Conservation (phyloP, 2,888 invertebrate species). For the Syrphus vitripennis region DNA sequence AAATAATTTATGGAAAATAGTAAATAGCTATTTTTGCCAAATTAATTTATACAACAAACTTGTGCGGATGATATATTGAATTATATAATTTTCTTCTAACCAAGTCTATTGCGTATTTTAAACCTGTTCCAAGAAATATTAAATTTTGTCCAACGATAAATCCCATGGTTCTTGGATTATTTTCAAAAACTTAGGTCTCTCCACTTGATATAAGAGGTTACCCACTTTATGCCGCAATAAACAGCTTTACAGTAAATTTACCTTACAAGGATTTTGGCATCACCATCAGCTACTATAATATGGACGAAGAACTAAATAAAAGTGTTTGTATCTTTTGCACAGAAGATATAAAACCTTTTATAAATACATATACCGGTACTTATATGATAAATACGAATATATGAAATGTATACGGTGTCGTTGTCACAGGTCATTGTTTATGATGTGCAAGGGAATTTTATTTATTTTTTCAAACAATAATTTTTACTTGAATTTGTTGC, state of each 20-base stretch:
- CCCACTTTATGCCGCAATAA: constrained; percentile 60
- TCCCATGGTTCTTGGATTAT: background rate
- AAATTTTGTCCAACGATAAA: background rate
- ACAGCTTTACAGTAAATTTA: constrained; percentile 68
- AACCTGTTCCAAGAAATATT: background rate
- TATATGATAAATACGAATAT: background rate
- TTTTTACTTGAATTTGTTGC: constrained; percentile 44
- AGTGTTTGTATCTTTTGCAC: constrained; percentile 67
- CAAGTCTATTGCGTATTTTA: background rate
- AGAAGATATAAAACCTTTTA: constrained; percentile 48
- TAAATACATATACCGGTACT: background rate
- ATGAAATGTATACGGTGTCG: background rate
- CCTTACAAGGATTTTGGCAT: constrained; percentile 64
- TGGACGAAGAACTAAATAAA: constrained; percentile 34
- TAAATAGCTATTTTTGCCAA: too few species aligned
- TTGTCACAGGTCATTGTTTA: constrained; percentile 68
- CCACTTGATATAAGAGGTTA: background rate
- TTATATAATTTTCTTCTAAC: too few species aligned
- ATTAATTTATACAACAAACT: too few species aligned
- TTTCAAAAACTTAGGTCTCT: background rate
- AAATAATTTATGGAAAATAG: too few species aligned
- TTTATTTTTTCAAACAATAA: constrained; percentile 19
- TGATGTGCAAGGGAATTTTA: constrained; percentile 59
- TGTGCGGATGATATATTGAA: too few species aligned
- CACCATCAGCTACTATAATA: background rate